phyloP scores from a whole-genome alignment of 2,113 vertebrate species.

The Anas platyrhynchos region DNA sequence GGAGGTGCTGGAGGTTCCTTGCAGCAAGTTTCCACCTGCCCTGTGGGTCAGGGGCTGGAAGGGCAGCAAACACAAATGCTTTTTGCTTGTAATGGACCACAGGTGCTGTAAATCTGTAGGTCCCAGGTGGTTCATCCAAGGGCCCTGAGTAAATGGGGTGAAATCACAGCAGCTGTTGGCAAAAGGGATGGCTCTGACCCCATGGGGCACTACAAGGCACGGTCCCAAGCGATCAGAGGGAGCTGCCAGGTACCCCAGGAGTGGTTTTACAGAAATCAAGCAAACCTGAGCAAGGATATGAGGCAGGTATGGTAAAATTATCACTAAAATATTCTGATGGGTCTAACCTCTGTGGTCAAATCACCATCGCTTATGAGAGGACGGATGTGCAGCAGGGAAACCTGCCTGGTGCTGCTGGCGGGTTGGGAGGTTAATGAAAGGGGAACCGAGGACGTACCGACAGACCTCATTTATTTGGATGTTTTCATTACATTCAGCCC shows the following conservation, averaged over 20 bases:
- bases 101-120: neutral
- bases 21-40: neutral
- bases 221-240: rapidly evolving
- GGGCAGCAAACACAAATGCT: neutral
- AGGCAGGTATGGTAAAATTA: neutral
- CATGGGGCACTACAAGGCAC: neutral
- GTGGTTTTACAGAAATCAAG: neutral
- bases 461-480: neutral
- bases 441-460: neutral
- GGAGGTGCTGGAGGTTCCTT: neutral
- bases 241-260: neutral
- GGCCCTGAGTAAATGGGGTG: neutral
- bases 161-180: neutral
- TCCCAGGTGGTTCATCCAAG: neutral
- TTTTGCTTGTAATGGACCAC: neutral
- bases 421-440: neutral
- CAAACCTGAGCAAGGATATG: neutral
- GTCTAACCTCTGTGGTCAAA: neutral
- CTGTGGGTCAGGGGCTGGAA: neutral
- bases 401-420: neutral
- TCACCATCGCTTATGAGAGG: neutral
- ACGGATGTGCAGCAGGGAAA: neutral
- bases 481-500: constrained; percentile 16
- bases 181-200: neutral
- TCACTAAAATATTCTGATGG: neutral